Percentiles rank a stretch among this genome's conserved stretches.
phyloP scores from a whole-genome alignment of 2,888 invertebrate species.

The Caenorhabditis panamensis region DNA sequence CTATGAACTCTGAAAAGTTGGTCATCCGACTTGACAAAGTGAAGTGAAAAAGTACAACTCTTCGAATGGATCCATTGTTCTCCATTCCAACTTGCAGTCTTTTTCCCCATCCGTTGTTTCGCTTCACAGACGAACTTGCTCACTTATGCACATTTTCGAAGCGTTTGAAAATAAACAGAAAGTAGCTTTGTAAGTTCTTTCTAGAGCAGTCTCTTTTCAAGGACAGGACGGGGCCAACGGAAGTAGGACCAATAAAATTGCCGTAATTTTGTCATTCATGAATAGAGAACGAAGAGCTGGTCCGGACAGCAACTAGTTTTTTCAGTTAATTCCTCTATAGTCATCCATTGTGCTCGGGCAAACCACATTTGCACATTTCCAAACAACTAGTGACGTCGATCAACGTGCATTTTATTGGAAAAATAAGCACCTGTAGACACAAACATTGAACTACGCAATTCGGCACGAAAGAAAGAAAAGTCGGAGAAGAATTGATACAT shows the following conservation, averaged over 20 bases:
- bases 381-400: conserved; percentile 36
- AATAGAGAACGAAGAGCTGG: conserved; percentile 31
- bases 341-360: conserved; percentile 39
- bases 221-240: conserved; percentile 15
- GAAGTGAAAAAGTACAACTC: conserved; percentile 46
- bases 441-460: conserved; percentile 37
- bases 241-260: conserved; percentile 51
- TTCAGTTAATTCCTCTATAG: conserved; percentile 6
- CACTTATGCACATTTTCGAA: conserved; percentile 56
- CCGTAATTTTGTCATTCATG: conserved; percentile 39
- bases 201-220: background rate
- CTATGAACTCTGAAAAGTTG: conserved; percentile 27
- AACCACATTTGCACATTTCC: conserved; percentile 30
- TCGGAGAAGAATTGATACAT: conserved; percentile 23
- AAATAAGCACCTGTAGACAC: conserved; percentile 52
- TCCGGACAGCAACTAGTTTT: conserved; percentile 9
- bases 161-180: conserved; percentile 52
- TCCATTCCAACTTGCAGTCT: conserved; percentile 16
- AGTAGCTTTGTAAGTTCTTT: conserved; percentile 16
- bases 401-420: conserved; percentile 55
- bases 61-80: conserved; percentile 34
- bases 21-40: conserved; percentile 9
- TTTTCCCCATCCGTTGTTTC: conserved; percentile 16
- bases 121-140: conserved; percentile 49
- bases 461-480: conserved; percentile 19